Conservation (phyloP, 2,113 vertebrate genomes). For the Brachyhypopomus gauderio region DNA sequence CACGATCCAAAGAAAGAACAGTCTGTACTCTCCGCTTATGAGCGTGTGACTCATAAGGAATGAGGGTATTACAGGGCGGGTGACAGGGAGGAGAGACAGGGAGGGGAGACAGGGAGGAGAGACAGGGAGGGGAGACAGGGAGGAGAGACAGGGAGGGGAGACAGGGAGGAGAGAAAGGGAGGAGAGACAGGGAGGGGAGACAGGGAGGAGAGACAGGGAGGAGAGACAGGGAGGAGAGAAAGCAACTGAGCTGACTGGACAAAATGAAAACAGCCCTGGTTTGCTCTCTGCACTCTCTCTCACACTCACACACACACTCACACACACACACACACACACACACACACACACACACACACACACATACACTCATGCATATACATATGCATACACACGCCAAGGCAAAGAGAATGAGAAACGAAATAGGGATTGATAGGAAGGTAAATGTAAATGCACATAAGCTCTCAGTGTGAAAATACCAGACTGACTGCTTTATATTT, state of each 20-base stretch:
- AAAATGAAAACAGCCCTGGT: neutral
- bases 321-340: too few relatives aligned
- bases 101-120: neutral
- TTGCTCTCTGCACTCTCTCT: neutral
- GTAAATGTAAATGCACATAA: too few relatives aligned
- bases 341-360: neutral
- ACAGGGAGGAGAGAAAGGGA: neutral
- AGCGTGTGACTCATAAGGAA: constrained; percentile 62
- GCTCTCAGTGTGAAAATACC: too few relatives aligned
- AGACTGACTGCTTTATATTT: too few relatives aligned
- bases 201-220: neutral
- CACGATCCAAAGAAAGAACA: neutral
- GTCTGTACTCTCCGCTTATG: constrained; percentile 35
- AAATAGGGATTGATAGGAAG: neutral
- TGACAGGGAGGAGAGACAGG: neutral
- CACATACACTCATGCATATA: too few relatives aligned
- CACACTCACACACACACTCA: neutral
- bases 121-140: neutral
- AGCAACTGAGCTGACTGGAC: neutral
- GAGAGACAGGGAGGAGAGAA: neutral
- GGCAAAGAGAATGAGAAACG: neutral
- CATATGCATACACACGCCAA: constrained; percentile 1
- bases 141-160: neutral
- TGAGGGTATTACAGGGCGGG: constrained; percentile 33
- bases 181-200: neutral